Evolutionary conservation across 2,113 vertebrate genomes (phyloP).

Genomic region (Pongo abelii): DNA sequence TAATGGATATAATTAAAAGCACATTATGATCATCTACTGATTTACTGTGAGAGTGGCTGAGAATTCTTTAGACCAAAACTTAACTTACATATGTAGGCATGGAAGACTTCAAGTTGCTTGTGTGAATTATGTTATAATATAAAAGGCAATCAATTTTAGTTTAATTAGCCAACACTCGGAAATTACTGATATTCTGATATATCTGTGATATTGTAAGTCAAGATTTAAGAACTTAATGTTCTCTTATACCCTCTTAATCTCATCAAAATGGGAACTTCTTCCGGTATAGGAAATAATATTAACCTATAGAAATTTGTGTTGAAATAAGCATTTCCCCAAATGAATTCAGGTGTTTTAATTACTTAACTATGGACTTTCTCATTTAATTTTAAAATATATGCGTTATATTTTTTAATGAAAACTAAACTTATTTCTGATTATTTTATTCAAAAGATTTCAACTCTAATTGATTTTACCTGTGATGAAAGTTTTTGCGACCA

Average conservation of each 20-base stretch:
- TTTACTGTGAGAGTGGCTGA: slow-evolving; percentile 41
- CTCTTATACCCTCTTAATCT: background rate
- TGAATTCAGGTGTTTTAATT: background rate
- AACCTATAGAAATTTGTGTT: background rate
- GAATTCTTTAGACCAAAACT: slow-evolving; percentile 60
- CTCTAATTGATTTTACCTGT: background rate
- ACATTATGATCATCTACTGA: slow-evolving; percentile 64
- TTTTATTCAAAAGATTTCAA: background rate
- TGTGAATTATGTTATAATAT: slow-evolving; percentile 43
- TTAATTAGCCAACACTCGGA: slow-evolving; percentile 7
- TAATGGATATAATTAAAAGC: slow-evolving; percentile 69
- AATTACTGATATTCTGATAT: slow-evolving; percentile 3
- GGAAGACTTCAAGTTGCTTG: slow-evolving; percentile 20
- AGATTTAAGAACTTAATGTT: background rate
- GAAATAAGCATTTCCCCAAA: background rate
- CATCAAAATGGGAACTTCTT: background rate
- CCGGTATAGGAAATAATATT: background rate
- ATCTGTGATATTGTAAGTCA: background rate
- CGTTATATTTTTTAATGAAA: background rate
- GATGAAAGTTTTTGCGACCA: background rate
- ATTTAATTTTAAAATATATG: background rate
- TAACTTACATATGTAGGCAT: slow-evolving; percentile 32
- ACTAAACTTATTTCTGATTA: background rate
- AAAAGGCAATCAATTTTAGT: slow-evolving; percentile 53
- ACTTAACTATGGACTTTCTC: background rate